Percentiles rank a stretch among this genome's conserved stretches.
phyloP scores from a whole-genome alignment of 2,797 vertebrate genomes.

The Phoxinus dragarum region DNA sequence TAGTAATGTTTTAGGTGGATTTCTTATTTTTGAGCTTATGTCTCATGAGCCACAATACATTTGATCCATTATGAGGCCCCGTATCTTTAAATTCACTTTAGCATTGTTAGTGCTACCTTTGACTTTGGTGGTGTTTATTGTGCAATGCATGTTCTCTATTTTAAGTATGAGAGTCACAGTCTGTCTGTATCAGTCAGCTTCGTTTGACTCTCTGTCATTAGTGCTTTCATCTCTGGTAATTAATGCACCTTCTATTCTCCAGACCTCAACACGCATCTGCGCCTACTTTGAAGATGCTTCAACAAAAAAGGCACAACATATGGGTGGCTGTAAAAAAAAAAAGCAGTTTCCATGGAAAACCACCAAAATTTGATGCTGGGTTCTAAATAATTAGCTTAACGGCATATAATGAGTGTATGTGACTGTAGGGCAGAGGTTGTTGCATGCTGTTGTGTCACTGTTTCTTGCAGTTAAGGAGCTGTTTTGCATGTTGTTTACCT shows the following conservation, averaged over 20 bases:
- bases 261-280: constrained; percentile 17
- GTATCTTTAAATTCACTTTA: neutral
- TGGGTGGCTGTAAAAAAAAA: constrained; percentile 62
- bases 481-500: constrained; percentile 28
- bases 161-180: constrained; percentile 34
- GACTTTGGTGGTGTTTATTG: constrained; percentile 10
- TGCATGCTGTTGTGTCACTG: neutral
- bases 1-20: neutral
- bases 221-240: constrained; percentile 52
- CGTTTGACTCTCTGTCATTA: constrained; percentile 32
- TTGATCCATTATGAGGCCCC: neutral
- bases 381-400: constrained; percentile 57
- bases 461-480: constrained; percentile 22
- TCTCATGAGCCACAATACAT: neutral
- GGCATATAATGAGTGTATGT: constrained; percentile 34
- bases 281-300: constrained; percentile 49
- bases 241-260: constrained; percentile 47
- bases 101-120: neutral
- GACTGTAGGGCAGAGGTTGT: constrained; percentile 44
- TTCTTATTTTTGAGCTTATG: neutral
- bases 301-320: constrained; percentile 43
- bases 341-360: constrained; percentile 71
- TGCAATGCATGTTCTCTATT: constrained; percentile 20
- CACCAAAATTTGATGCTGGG: constrained; percentile 53
- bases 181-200: constrained; percentile 37